phyloP scores from a whole-genome alignment of 2,888 invertebrate species.

The Chironomus tentans region DNA sequence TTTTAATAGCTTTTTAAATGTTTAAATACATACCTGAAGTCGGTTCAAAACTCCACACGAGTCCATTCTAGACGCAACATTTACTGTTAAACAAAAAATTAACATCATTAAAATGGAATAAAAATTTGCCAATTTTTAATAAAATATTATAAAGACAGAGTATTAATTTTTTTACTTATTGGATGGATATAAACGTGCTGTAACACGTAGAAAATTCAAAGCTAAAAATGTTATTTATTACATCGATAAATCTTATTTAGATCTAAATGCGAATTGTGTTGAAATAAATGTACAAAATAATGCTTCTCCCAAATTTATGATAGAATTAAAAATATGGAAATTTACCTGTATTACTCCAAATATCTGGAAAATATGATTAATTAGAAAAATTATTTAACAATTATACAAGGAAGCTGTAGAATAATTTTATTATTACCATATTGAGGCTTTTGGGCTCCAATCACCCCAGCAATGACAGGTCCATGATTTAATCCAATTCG shows the following conservation, averaged over 20 bases:
- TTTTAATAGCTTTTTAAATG: no score
- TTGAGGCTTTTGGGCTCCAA: constrained; percentile 94
- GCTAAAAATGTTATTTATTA: no score
- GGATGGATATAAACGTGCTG: no score
- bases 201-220: no score
- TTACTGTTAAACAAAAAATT: constrained; percentile 55
- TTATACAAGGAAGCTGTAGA: not conserved
- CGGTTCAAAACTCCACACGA: constrained; percentile 84
- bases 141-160: no score
- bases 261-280: no score
- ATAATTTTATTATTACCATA: constrained; percentile 43
- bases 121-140: not conserved
- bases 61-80: constrained; percentile 95
- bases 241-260: no score
- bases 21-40: constrained; percentile 53
- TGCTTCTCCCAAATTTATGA: no score
- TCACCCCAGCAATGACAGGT: constrained; percentile 61
- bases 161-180: no score
- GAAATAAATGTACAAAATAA: no score
- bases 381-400: not conserved
- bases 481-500: constrained; percentile 59
- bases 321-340: no score
- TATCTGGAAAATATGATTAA: constrained; percentile 48
- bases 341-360: constrained; percentile 87
- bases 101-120: not conserved